Evolutionary conservation across 2,888 invertebrate genomes (phyloP).

Genomic region (Neoscelio sp.): DNA sequence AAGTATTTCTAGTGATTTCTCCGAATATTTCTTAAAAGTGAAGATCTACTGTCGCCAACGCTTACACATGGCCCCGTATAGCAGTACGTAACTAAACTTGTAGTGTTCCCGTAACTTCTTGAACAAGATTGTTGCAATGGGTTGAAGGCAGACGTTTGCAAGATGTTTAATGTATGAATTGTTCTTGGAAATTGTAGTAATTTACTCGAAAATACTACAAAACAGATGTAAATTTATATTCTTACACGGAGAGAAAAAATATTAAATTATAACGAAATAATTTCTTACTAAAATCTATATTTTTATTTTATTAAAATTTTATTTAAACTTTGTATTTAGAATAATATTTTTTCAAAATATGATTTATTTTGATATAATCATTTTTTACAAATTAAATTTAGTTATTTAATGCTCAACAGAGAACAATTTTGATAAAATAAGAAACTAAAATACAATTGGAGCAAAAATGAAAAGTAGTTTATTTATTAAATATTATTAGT

Average conservation of each 20-base stretch:
- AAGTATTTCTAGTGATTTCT: constrained; percentile 11
- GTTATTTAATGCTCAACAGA: too few relatives aligned
- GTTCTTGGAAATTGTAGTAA: constrained; percentile 23
- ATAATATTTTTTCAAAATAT: too few relatives aligned
- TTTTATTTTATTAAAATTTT: too few relatives aligned
- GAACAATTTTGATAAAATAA: too few relatives aligned
- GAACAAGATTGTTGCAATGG: constrained; percentile 42
- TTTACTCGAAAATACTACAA: constrained; percentile 24
- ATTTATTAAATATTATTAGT: too few relatives aligned
- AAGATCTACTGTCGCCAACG: constrained; percentile 39
- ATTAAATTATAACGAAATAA: too few relatives aligned
- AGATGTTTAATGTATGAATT: constrained; percentile 23
- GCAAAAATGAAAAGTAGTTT: too few relatives aligned
- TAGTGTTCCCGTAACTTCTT: constrained; percentile 36
- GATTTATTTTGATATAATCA: too few relatives aligned
- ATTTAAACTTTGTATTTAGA: too few relatives aligned
- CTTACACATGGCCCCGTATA: constrained; percentile 20
- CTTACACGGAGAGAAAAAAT: constrained; percentile 6
- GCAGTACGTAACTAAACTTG: constrained; percentile 40
- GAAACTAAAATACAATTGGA: too few relatives aligned
- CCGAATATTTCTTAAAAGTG: constrained; percentile 6
- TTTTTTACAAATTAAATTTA: too few relatives aligned
- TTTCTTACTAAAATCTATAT: too few relatives aligned
- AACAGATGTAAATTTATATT: constrained; percentile 32
- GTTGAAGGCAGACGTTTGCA: constrained; percentile 31